Conservation (phyloP, 2,113 vertebrate genomes). For the Pyrgilauda ruficollis region DNA sequence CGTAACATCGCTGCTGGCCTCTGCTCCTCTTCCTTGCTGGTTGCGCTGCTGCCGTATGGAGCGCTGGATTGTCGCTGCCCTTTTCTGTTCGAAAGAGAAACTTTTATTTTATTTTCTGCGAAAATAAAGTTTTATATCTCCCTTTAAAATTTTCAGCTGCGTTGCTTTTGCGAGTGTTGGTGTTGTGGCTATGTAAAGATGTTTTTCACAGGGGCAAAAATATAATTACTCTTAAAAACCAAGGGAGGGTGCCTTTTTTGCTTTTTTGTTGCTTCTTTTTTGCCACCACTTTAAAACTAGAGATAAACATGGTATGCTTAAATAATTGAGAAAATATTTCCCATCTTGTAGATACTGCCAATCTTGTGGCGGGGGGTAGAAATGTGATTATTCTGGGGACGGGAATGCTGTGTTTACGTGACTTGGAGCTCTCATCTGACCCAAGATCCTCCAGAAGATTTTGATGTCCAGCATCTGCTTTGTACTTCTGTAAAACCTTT, state of each 20-base stretch:
- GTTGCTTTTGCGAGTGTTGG: background rate
- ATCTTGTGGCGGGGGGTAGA: background rate
- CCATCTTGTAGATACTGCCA: background rate
- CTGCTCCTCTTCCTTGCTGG: background rate
- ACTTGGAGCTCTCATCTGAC: background rate
- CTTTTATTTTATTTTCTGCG: no score
- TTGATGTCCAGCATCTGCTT: background rate
- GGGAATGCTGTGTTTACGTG: accelerated
- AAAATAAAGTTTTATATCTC: background rate
- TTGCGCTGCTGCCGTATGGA: background rate
- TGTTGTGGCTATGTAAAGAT: accelerated
- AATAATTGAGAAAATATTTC: background rate
- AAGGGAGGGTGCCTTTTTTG: background rate
- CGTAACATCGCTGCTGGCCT: accelerated
- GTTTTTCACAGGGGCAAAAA: background rate
- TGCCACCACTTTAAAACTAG: background rate
- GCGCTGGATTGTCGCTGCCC: no score
- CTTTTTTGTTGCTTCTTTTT: background rate
- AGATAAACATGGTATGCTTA: background rate
- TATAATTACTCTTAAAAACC: background rate
- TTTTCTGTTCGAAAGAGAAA: background rate
- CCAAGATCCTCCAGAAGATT: background rate
- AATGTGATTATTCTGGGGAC: background rate
- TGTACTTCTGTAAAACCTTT: background rate
- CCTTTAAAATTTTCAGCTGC: background rate